Conservation (phyloP, 2,888 invertebrate species). For the Elgonia sp. region DNA sequence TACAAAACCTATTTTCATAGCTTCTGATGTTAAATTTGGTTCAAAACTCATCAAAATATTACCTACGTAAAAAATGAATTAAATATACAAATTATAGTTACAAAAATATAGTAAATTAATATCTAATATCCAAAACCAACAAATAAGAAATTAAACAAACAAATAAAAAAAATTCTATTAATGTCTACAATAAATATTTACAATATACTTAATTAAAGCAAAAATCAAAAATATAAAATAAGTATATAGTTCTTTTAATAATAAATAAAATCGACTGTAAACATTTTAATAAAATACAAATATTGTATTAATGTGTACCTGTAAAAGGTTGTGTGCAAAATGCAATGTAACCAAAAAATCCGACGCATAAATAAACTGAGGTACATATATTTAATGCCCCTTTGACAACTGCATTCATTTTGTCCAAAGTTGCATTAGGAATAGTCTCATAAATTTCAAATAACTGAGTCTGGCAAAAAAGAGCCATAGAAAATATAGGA, state of each 20-base stretch:
- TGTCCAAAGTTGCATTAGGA: slow-evolving; percentile 94
- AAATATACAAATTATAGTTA: slow-evolving; percentile 34
- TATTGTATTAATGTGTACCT: slow-evolving; percentile 86
- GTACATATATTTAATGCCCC: slow-evolving; percentile 97
- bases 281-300: slow-evolving; percentile 1
- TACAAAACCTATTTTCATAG: slow-evolving; percentile 97
- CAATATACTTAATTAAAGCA: no score
- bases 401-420: slow-evolving; percentile 95
- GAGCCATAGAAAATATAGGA: slow-evolving; percentile 98
- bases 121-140: not conserved
- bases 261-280: not conserved
- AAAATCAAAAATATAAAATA: not conserved
- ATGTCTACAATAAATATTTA: no score
- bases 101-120: slow-evolving; percentile 6
- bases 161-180: no score
- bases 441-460: slow-evolving; percentile 97
- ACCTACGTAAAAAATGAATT: slow-evolving; percentile 88
- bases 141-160: slow-evolving; percentile 2
- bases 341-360: slow-evolving; percentile 97
- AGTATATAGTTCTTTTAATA: not conserved
- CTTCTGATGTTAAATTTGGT: slow-evolving; percentile 93
- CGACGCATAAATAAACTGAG: slow-evolving; percentile 95
- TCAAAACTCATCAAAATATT: slow-evolving; percentile 96
- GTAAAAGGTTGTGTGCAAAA: slow-evolving; percentile 93
- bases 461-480: slow-evolving; percentile 98